Base-by-base conservation (phyloP, 1,140 invertebrate genomes). In the Drosophila burlai region DNA sequence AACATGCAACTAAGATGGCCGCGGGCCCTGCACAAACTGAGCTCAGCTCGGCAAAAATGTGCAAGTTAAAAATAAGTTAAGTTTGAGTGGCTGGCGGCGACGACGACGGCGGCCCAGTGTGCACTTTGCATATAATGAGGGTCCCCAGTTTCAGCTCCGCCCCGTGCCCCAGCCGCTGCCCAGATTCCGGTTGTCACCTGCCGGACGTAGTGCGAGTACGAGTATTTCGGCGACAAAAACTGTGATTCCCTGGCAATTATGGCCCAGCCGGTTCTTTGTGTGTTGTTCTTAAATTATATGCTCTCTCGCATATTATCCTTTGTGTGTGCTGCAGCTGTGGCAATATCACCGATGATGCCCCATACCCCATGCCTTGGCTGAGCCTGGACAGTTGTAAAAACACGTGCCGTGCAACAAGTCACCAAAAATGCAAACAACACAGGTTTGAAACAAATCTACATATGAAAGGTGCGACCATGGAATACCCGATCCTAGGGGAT, bases 1-100 rank as follows among this genome's bases (percentile, higher is more conserved):
- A 89, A 89, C 85, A 89, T 89, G 84, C 84, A 89, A 89, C 84
- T 81, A 90, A 89, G 85, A 89, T 81, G 80, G 80, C 72, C 73
- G 34, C 8, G 4, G 58, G 76, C 59, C 38, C n/a, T 76, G 74
- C 69, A 45, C 42, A 60, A 49, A 49, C 49, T 49, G 45, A 62
- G 34, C 45, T 57, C 52, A 26, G 29, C 52, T 36, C 67, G 47
- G 65, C 47, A 79, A 52, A 69, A 74, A 85, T 86, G 78, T 90
- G 86, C 81, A 90, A 89, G 85, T 89, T 89, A 90, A 90, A 89
- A 90, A 89, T 89, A 89, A 90, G 86, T 89, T 90, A 85, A 90
- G 80, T 83, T 90, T 81, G 83, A 90, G 81, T 90, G 74, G 85
- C 85, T 82, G 45, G 66, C 81, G 49, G 69, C 81, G 38, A 60